Evolutionary conservation across 2,888 invertebrate genomes (phyloP).

Genomic region (Pyrrhia umbra): DNA sequence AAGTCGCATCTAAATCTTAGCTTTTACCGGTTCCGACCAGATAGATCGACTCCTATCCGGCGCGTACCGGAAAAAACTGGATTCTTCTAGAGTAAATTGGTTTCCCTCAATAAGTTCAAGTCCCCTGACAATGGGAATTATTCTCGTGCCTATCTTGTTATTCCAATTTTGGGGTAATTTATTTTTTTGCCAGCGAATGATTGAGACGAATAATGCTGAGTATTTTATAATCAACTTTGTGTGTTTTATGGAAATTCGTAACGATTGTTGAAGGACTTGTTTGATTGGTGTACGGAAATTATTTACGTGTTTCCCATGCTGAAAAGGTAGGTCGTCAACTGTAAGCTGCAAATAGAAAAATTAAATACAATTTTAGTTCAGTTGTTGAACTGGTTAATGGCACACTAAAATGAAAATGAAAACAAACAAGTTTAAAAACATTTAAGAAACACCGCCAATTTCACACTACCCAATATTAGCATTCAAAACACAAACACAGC

Average conservation of each 20-base stretch:
- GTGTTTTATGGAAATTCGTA: slow-evolving; percentile 56
- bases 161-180: slow-evolving; percentile 82
- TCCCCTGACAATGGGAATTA: slow-evolving; percentile 85
- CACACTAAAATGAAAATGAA: slow-evolving; percentile 11
- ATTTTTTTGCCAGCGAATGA: slow-evolving; percentile 71
- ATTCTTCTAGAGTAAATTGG: slow-evolving; percentile 78
- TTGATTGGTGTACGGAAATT: slow-evolving; percentile 34
- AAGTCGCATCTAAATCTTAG: slow-evolving; percentile 49
- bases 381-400: background rate
- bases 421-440: slow-evolving; percentile 13
- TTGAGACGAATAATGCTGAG: slow-evolving; percentile 64
- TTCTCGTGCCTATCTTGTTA: slow-evolving; percentile 82
- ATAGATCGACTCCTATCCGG: slow-evolving; percentile 53
- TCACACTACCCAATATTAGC: slow-evolving; percentile 46
- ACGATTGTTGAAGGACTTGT: slow-evolving; percentile 44
- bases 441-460: slow-evolving; percentile 37
- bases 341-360: background rate
- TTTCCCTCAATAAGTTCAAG: slow-evolving; percentile 81
- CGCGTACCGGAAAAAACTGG: slow-evolving; percentile 68
- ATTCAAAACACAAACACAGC: slow-evolving; percentile 47
- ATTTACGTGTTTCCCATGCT: slow-evolving; percentile 8
- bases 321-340: background rate
- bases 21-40: slow-evolving; percentile 52
- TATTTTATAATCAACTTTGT: slow-evolving; percentile 69
- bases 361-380: background rate